These are phyloP conservation scores for Pollicipes pollicipes DNA, from an alignment of 1,140 invertebrate species.

Conservation along the genomic window DNA sequence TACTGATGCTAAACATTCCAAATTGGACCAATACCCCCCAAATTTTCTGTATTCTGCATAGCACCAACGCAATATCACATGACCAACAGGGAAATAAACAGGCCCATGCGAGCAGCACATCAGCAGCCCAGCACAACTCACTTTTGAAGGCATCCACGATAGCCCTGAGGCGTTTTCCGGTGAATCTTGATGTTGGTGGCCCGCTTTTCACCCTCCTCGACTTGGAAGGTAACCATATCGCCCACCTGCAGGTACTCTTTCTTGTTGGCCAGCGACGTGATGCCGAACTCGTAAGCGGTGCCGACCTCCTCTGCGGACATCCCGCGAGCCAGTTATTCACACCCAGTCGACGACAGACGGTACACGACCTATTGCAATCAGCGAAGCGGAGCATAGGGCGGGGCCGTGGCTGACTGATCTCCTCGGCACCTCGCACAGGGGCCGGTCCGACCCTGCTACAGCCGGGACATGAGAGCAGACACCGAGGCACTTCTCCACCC, in stretches of 20 bases:
- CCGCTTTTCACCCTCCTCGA: conserved; percentile 49
- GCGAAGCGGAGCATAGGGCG: too few relatives aligned
- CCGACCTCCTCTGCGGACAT: conserved; percentile 26
- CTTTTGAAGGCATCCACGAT: conserved; percentile 87
- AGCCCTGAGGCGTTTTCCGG: conserved; percentile 63
- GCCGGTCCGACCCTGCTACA: too few relatives aligned
- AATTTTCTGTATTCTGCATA: too few relatives aligned
- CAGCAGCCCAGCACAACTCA: conserved; percentile 15
- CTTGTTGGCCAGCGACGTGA: conserved; percentile 80
- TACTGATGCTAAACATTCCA: too few relatives aligned
- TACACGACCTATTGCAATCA: too few relatives aligned
- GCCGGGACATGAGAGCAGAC: too few relatives aligned
- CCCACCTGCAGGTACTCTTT: conserved; percentile 74
- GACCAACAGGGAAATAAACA: conserved; percentile 7
- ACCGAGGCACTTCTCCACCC: too few relatives aligned
- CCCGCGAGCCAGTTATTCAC: too few relatives aligned
- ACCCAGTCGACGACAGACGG: too few relatives aligned
- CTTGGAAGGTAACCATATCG: conserved; percentile 62
- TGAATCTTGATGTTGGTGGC: conserved; percentile 76
- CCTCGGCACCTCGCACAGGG: too few relatives aligned
- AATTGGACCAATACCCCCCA: too few relatives aligned
- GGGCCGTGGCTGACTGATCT: too few relatives aligned
- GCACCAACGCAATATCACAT: conserved; percentile 5
- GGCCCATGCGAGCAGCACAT: conserved; percentile 5
- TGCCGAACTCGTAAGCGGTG: conserved; percentile 58